Base-by-base conservation (phyloP, 2,888 invertebrate species). In the Diogma glabrata region DNA sequence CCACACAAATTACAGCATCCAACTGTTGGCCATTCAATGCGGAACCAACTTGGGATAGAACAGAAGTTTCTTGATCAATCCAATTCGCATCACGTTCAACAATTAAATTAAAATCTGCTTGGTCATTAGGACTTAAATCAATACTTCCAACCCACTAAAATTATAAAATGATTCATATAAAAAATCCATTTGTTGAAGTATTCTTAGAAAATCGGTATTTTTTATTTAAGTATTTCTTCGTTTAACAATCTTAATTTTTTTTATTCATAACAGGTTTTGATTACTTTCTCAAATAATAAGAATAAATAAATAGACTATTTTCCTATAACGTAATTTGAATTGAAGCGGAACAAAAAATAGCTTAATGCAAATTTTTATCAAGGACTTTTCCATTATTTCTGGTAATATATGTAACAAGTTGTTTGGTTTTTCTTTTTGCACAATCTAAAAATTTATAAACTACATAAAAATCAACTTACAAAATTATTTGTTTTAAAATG, bases 1-100 rank as follows among this genome's bases (percentile, higher is more conserved):
- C 99, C 16, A 99, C 97, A 72, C 97, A 97, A 60, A 99, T 85
- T 45, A 99, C 81, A 24, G 92, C 96, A 73, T 95, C 95, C 60
- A 97, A 70, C 74, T 94, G 91, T 52, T 85, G 75, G 54, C 81
- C 84, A 60, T 79, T 78, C 33, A 92, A 69, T 14, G 81, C 78
- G 26, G 75, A 69, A 28, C 75, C 76, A 4, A 91, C 75, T 61
- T 82, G 78, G 16, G 71, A 69, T 12, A 84, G 69, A 45, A 94
- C 87, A 51, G 77, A 72, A 30, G 75, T 68, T 67, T 92, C 91
- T 75, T 90, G 80, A 51, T 86, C 81, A 33, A 78, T 71, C 83
- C 94, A 89, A 48, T 77, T 75, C 14, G 78, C 80, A 51, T 84
- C 82, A 55, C 81, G 78, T 51, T 87, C 81, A 12, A 97, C 89